These are phyloP conservation scores for Corvus moneduloides DNA, from an alignment of 2,113 vertebrate genomes.

Conservation along the genomic window DNA sequence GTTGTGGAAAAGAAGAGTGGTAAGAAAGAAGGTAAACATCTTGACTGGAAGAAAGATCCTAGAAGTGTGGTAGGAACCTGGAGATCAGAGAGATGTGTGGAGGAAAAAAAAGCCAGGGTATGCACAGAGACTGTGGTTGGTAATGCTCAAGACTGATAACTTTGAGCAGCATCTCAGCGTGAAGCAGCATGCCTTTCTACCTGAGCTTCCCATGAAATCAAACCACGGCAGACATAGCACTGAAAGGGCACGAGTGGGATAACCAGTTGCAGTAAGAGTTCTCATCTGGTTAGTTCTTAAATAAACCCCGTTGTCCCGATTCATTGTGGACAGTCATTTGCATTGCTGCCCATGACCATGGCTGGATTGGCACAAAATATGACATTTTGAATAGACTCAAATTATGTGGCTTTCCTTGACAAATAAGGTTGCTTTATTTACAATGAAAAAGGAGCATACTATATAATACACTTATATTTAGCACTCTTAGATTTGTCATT, in stretches of 20 bases:
- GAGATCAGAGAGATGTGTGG: not conserved
- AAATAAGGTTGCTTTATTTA: not conserved
- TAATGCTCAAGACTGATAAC: not conserved
- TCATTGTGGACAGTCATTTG: not conserved
- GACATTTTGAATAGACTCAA: not conserved
- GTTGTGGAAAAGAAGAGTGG: accelerated
- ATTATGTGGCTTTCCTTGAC: not conserved
- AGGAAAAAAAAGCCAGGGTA: not conserved
- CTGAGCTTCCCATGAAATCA: not conserved
- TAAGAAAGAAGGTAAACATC: not conserved
- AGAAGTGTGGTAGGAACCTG: not conserved
- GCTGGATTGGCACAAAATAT: not conserved
- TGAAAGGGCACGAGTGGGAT: not conserved
- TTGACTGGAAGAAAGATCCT: not conserved
- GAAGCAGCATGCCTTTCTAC: not conserved
- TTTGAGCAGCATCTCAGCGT: not conserved
- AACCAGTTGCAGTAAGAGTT: not conserved
- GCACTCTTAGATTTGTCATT: not conserved
- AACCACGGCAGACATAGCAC: not conserved
- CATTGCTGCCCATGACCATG: not conserved
- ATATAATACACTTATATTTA: not conserved
- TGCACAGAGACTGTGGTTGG: accelerated
- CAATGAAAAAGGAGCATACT: not conserved
- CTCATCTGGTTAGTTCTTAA: not conserved
- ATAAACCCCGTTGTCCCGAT: not conserved